Conservation (phyloP, 2,113 vertebrate genomes). For the Hippotragus niger region DNA sequence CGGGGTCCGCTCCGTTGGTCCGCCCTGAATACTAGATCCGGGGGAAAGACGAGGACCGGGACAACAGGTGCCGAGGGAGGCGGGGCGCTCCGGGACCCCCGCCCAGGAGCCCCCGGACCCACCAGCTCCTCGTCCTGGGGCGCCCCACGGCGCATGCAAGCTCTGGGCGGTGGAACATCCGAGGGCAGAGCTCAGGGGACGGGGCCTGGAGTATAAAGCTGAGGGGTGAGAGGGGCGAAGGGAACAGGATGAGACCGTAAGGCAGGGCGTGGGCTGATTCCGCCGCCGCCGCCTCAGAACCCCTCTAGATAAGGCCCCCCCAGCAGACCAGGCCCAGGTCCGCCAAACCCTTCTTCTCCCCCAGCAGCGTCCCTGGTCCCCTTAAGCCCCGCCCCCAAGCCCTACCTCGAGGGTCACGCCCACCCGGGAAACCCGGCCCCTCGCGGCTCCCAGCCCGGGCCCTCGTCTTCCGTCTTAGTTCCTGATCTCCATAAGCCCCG, state of each 20-base stretch:
- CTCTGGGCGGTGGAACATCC: constrained; percentile 81
- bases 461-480: not conserved
- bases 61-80: constrained; percentile 43
- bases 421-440: not conserved
- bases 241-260: not conserved
- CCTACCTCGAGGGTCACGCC: constrained; percentile 75
- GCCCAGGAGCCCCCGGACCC: constrained; percentile 53
- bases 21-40: constrained; percentile 76
- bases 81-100: constrained; percentile 30
- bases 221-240: not conserved
- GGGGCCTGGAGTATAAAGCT: constrained; percentile 78
- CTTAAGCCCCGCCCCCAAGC: constrained; percentile 65
- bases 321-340: constrained; percentile 72
- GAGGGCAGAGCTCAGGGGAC: constrained; percentile 78
- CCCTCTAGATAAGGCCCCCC: not conserved
- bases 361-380: constrained; percentile 81
- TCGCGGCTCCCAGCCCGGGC: not conserved
- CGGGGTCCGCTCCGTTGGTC: constrained; percentile 74
- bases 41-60: constrained; percentile 78
- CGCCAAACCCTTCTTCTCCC: constrained; percentile 79
- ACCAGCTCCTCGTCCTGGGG: constrained; percentile 65
- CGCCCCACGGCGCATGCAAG: constrained; percentile 66
- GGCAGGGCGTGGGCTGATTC: not conserved
- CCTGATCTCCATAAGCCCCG: not conserved
- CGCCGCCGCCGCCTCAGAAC: not conserved